Evolutionary conservation across 1,140 invertebrate species (phyloP), one percentile per base, ranked within the genome.

Genomic region (Lepidurus packardi): DNA sequence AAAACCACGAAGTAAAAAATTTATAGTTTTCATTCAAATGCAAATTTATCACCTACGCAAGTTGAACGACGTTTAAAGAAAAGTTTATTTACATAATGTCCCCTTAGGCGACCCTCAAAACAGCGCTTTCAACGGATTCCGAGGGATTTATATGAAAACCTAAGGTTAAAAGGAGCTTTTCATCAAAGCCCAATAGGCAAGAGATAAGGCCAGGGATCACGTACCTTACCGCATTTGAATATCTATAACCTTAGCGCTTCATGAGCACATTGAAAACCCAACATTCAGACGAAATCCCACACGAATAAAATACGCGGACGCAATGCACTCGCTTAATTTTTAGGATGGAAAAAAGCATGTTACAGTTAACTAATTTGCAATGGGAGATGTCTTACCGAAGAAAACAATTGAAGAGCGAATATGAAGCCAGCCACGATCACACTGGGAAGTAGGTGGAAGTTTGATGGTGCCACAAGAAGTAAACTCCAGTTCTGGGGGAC

Each of bases 81-180:
- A 65, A 65, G 53, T 21, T 65, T 1, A 65, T 65, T 65, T 65
- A 65, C 53, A 65, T 65, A 65, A 65, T 65, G 53, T 65, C 53
- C 0, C 10, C 16, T 3, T n/a, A 65, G 34, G 34, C 53, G 53
- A 65, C 53, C 53, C 21, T 4, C 8, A 21, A 65, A 65, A 65
- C 21, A 21, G 53, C 53, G 5, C 21, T 65, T 16, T 0, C 0
- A 65, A 65, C n/a, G 16, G 53, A 21, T 13, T 13, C 34, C 53
- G 53, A 13, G 21, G 53, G 53, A 65, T 65, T 65, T 65, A 21
- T 7, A 21, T 47, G 53, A 65, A 65, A 16, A 21, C 34, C 53
- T 65, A 21, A 21, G 53, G 53, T 65, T 1, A 65, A 65, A 16
- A 65, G 53, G 8, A 9, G 7, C 10, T 65, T 65, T n/a, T 65